These are phyloP conservation scores for Phylloscopus whistleri DNA, from an alignment of 2,113 vertebrate genomes.

Conservation along the genomic window DNA sequence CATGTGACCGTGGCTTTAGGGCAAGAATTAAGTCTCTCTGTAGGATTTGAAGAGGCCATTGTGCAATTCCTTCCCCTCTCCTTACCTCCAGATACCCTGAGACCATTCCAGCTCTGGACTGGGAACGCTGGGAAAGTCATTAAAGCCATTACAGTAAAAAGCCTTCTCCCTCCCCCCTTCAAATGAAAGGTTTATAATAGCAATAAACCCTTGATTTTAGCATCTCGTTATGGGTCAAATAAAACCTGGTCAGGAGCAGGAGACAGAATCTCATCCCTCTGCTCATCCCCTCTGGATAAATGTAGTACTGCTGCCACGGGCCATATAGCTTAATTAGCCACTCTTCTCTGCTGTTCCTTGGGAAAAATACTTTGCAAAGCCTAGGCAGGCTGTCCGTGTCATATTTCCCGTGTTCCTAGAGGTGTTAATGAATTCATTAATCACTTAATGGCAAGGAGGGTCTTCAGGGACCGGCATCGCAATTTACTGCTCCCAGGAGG, in stretches of 20 bases:
- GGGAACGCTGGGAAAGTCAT: conserved; percentile 8
- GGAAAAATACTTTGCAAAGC: conserved; percentile 34
- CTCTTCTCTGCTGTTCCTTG: conserved; percentile 46
- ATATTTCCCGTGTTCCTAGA: conserved; percentile 65
- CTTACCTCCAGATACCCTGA: neutral
- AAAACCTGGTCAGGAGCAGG: conserved; percentile 35
- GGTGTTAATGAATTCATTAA: conserved; percentile 82
- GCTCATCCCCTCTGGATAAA: conserved; percentile 58
- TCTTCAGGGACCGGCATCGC: conserved; percentile 60
- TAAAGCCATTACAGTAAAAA: conserved; percentile 36
- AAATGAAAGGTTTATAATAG: conserved; percentile 66
- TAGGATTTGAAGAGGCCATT: neutral
- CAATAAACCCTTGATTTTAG: conserved; percentile 57
- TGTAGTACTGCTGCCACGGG: conserved; percentile 56
- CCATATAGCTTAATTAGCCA: conserved; percentile 73
- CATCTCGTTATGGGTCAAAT: conserved; percentile 60
- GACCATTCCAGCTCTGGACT: neutral
- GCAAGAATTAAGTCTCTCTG: conserved; percentile 9
- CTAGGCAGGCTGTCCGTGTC: conserved; percentile 61
- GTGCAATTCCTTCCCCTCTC: neutral
- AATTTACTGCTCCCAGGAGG: conserved; percentile 68
- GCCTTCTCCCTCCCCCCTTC: neutral
- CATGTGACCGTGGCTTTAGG: neutral
- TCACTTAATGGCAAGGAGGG: conserved; percentile 73
- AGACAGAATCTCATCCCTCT: conserved; percentile 11